phyloP scores from a whole-genome alignment of 2,113 vertebrate species.

The Ageneiosus marmoratus region DNA sequence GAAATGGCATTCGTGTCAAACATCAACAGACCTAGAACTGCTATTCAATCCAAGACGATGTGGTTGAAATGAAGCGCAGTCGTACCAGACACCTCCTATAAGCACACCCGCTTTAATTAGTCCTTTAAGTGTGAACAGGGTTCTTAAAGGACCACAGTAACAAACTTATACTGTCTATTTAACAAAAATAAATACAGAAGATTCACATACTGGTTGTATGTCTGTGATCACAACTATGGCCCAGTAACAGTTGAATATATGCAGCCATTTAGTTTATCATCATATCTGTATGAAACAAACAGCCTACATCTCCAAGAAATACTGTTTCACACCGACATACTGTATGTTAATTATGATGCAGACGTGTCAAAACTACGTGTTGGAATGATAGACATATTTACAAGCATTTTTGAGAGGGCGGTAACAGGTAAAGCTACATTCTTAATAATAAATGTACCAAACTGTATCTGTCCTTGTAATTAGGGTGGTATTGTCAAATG shows the following conservation, averaged over 20 bases:
- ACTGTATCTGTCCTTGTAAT: not conserved
- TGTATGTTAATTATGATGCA: not conserved
- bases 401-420: not conserved
- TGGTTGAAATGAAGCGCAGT: not conserved
- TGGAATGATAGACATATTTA: not conserved
- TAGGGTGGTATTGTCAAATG: not conserved
- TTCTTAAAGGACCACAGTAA: not conserved
- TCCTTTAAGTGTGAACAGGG: not conserved
- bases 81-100: not conserved
- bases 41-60: conserved; percentile 2
- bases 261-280: not conserved
- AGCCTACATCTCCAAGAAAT: not conserved
- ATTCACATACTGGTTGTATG: not conserved
- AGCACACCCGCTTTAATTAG: conserved; percentile 1
- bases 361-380: not conserved
- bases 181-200: not conserved
- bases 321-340: not conserved
- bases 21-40: conserved; percentile 17
- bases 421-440: not conserved
- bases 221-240: not conserved
- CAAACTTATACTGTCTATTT: not conserved
- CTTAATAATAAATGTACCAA: not conserved
- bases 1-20: too few relatives aligned
- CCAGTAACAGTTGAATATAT: too few relatives aligned
- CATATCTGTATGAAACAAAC: not conserved